Percentiles rank a stretch among this genome's conserved stretches.
Conservation (phyloP, 30 jellyfish, hydroid and myxozoan genomes). For the Nemopilema nomurai region DNA sequence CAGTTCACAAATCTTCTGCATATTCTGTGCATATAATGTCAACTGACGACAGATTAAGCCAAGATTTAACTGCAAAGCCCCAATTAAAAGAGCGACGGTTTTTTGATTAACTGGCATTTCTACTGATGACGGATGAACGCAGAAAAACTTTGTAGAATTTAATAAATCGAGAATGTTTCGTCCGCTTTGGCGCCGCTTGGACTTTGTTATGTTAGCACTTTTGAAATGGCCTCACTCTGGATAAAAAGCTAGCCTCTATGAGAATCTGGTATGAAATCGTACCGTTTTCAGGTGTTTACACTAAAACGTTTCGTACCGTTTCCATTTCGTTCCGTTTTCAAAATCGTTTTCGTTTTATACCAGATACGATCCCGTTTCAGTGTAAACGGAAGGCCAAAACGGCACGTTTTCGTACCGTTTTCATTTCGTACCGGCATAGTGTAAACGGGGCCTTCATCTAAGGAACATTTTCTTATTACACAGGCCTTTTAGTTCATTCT, state of each 20-base stretch:
- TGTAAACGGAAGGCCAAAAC: conserved; percentile 25
- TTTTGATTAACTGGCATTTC: conserved; percentile 8
- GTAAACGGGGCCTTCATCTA: conserved; percentile 36
- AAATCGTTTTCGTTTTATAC: conserved; percentile 7
- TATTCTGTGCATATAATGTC: conserved; percentile 1
- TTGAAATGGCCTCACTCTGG: conserved; percentile 4
- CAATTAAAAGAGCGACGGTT: conserved; percentile 5
- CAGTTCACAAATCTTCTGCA: conserved; percentile 18
- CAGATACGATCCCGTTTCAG: conserved; percentile 11
- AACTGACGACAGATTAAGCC: conserved; percentile 29
- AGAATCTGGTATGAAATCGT: conserved; percentile 15
- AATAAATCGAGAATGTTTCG: conserved; percentile 1
- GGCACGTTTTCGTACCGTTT: conserved; percentile 10
- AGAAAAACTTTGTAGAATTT: background rate
- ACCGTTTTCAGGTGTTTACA: background rate
- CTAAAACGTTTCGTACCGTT: background rate
- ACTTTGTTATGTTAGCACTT: background rate
- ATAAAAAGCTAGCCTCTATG: conserved; percentile 2
- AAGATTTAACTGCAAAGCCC: conserved; percentile 26
- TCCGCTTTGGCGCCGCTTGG: conserved; percentile 16
- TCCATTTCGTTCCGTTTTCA: background rate
- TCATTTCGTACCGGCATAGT: conserved; percentile 27
- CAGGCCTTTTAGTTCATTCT: too few relatives aligned
- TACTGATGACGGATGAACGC: conserved; percentile 1
- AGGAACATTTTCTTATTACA: too few relatives aligned